Percentiles rank a stretch among this genome's conserved stretches.
Evolutionary conservation across 2,113 vertebrate genomes (phyloP).

Genomic region (Onychostruthus taczanowskii): DNA sequence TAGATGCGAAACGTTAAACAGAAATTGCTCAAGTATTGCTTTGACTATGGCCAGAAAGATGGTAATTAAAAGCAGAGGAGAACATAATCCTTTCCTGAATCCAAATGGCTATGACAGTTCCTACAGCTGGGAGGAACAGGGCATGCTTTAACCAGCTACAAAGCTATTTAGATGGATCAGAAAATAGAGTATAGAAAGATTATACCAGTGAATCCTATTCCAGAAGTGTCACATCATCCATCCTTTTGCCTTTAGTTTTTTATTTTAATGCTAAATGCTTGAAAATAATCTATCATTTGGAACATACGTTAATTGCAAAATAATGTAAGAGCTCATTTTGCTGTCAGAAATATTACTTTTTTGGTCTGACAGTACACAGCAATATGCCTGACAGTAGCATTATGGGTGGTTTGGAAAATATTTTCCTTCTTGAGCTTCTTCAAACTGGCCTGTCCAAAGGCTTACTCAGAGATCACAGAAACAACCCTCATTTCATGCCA

Average conservation of each 20-base stretch:
- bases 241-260: slow-evolving; percentile 19
- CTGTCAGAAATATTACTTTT: slow-evolving; percentile 14
- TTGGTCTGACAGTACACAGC: neutral
- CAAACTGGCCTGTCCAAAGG: neutral
- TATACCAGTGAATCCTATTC: slow-evolving; percentile 11
- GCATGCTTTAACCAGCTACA: slow-evolving; percentile 1
- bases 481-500: neutral
- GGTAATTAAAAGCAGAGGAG: slow-evolving; percentile 36
- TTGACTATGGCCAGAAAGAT: slow-evolving; percentile 44
- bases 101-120: slow-evolving; percentile 36
- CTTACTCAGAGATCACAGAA: neutral
- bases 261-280: slow-evolving; percentile 27
- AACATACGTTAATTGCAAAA: slow-evolving; percentile 33
- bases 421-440: neutral
- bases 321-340: neutral
- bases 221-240: neutral
- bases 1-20: slow-evolving; percentile 12
- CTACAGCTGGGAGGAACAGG: neutral
- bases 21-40: slow-evolving; percentile 2
- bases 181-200: slow-evolving; percentile 22
- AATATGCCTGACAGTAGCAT: neutral
- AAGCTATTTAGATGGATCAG: slow-evolving; percentile 35
- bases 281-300: slow-evolving; percentile 34
- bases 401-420: neutral
- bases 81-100: slow-evolving; percentile 42